Percentiles rank a stretch among this genome's conserved stretches.
Evolutionary conservation across 1,140 invertebrate genomes (phyloP).

Genomic region (Neelides sp.): DNA sequence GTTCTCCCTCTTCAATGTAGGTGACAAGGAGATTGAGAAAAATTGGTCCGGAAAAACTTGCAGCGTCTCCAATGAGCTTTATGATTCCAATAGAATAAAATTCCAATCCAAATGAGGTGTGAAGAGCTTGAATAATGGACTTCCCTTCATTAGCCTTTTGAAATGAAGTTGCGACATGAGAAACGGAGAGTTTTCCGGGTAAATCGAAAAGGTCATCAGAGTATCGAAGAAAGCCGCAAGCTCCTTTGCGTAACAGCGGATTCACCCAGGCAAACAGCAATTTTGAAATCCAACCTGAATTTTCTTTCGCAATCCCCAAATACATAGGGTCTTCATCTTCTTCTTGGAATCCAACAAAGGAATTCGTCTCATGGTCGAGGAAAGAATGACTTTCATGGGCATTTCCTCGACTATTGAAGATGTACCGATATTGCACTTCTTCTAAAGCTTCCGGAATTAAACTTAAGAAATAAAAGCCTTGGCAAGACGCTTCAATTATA

Average conservation of each 20-base stretch:
- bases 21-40: constrained; percentile 67
- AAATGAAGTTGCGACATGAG: constrained; percentile 42
- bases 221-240: constrained; percentile 53
- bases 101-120: constrained; percentile 67
- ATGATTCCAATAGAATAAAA: constrained; percentile 81
- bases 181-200: constrained; percentile 53
- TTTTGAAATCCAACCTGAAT: constrained; percentile 52
- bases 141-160: constrained; percentile 37
- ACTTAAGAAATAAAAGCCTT: constrained; percentile 34
- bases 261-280: constrained; percentile 78
- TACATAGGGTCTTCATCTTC: constrained; percentile 48
- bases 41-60: constrained; percentile 76
- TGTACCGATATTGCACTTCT: constrained; percentile 32
- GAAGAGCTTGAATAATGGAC: constrained; percentile 58
- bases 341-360: constrained; percentile 33
- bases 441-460: constrained; percentile 36
- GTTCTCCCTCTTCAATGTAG: constrained; percentile 60
- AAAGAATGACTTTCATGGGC: constrained; percentile 27
- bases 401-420: constrained; percentile 29
- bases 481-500: constrained; percentile 14
- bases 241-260: constrained; percentile 69
- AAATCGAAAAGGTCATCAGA: constrained; percentile 75
- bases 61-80: constrained; percentile 67
- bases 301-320: constrained; percentile 68
- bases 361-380: constrained; percentile 28